Evolutionary conservation across 1,140 invertebrate species (phyloP).

Genomic region (Gerris buenoi): DNA sequence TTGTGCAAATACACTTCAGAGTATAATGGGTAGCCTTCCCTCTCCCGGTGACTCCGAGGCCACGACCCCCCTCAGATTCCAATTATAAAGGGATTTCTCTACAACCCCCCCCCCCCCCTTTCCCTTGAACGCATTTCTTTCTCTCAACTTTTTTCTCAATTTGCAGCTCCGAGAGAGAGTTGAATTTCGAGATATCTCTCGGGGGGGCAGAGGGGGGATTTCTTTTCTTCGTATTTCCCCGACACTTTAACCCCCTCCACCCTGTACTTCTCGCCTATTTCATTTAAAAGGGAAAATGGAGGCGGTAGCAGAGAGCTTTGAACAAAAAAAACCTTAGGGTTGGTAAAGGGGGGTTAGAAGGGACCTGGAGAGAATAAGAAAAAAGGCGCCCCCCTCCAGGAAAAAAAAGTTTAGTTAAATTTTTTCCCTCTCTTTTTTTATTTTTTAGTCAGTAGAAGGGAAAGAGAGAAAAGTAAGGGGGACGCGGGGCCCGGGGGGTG

Average conservation of each 20-base stretch:
- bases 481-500: no score
- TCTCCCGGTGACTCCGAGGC: no score
- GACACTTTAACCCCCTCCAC: neutral
- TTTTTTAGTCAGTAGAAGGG: no score
- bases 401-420: no score
- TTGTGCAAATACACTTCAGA: no score
- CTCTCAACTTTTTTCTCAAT: no score
- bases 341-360: no score
- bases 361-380: neutral
- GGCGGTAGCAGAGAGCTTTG: neutral
- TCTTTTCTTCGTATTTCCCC: neutral
- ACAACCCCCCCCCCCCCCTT: neutral
- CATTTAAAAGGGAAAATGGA: neutral
- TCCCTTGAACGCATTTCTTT: no score
- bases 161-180: neutral
- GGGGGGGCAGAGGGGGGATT: no score
- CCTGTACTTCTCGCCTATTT: neutral
- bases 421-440: no score
- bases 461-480: no score
- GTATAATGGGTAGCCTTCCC: no score
- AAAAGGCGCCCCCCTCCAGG: neutral
- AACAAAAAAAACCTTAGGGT: neutral
- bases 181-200: neutral
- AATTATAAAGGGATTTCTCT: neutral
- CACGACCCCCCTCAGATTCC: neutral